A percentile compares a stretch with the other conserved stretches of the same genome.
phyloP scores from a whole-genome alignment of 2,888 invertebrate genomes.

The Nebria salina region DNA sequence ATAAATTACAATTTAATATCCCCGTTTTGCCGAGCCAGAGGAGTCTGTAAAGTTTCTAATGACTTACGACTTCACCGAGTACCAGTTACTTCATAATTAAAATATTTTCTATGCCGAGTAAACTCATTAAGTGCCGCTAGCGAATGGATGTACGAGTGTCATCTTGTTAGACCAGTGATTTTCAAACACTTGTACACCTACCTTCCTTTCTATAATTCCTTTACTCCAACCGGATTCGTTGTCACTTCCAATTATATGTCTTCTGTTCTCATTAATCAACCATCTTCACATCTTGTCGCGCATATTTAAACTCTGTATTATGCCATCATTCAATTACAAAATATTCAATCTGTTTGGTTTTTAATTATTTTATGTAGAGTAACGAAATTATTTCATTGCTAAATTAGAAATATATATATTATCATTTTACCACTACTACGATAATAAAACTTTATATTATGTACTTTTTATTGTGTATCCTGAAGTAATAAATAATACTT shows the following conservation, averaged over 20 bases:
- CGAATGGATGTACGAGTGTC: constrained; percentile 40
- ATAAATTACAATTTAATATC: constrained; percentile 46
- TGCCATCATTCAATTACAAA: not conserved
- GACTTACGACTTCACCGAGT: constrained; percentile 37
- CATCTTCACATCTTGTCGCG: not conserved
- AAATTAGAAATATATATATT: no score
- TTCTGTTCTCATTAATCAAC: not conserved
- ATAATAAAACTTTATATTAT: no score
- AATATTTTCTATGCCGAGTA: constrained; percentile 45
- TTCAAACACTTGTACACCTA: constrained; percentile 31
- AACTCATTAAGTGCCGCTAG: constrained; percentile 36
- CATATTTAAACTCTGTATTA: not conserved
- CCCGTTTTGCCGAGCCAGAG: not conserved
- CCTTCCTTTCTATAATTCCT: not conserved
- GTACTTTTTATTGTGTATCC: no score
- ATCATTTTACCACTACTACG: no score
- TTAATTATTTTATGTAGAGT: no score
- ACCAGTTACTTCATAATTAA: constrained; percentile 46
- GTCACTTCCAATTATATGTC: not conserved
- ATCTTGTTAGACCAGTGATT: constrained; percentile 42
- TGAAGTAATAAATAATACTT: no score
- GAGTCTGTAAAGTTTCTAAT: constrained; percentile 42
- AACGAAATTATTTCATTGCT: no score
- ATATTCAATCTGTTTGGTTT: no score
- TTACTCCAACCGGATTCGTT: not conserved